Conservation (phyloP, 2,888 invertebrate genomes). For the Spodoptera exigua region DNA sequence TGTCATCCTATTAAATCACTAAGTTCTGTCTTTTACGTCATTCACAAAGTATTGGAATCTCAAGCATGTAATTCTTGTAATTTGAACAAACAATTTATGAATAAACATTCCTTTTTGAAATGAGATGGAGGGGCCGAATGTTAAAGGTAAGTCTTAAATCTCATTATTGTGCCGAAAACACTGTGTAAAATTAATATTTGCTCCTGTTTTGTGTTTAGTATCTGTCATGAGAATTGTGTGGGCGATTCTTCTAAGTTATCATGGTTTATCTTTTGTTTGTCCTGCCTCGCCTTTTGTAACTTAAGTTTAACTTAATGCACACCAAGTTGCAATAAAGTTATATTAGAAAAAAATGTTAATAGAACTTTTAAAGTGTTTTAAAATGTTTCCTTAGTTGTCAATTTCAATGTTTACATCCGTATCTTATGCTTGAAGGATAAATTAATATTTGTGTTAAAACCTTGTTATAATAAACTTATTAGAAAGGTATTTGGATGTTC, state of each 20-base stretch:
- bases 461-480: constrained; percentile 25
- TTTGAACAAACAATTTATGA: constrained; percentile 60
- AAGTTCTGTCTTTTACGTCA: constrained; percentile 53
- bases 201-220: constrained; percentile 67
- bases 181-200: constrained; percentile 36
- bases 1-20: constrained; percentile 48
- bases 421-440: constrained; percentile 55
- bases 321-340: not conserved
- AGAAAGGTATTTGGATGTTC: constrained; percentile 52
- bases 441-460: constrained; percentile 19
- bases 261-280: constrained; percentile 82
- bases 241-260: constrained; percentile 79
- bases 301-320: constrained; percentile 33
- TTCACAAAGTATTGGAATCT: constrained; percentile 56
- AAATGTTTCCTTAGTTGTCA: constrained; percentile 5
- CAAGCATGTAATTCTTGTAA: constrained; percentile 56
- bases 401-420: constrained; percentile 62
- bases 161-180: constrained; percentile 1
- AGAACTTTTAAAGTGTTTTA: not conserved
- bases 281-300: constrained; percentile 54
- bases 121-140: constrained; percentile 82
- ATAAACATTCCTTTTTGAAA: constrained; percentile 69
- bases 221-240: constrained; percentile 79
- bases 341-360: not conserved
- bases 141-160: constrained; percentile 70